Evolutionary conservation across 2,797 vertebrate genomes (phyloP).

Genomic region (Acestrorhynchus altus): DNA sequence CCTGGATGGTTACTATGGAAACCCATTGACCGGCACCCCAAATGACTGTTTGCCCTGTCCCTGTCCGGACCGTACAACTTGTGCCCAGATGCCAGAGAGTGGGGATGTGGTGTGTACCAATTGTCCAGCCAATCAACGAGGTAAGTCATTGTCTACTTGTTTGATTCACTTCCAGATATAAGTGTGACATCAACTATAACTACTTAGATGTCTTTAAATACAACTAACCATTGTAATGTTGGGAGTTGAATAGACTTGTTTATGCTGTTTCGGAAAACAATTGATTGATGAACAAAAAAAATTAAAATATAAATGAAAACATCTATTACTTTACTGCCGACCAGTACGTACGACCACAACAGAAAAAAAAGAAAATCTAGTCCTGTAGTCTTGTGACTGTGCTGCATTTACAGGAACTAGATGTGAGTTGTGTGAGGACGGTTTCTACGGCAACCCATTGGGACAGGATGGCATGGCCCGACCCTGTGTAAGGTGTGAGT

Average conservation of each 20-base stretch:
- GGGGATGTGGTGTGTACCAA: constrained; percentile 89
- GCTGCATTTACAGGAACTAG: constrained; percentile 77
- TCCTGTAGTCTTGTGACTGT: neutral
- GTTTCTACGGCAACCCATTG: constrained; percentile 89
- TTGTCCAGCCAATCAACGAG: constrained; percentile 87
- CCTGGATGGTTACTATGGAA: constrained; percentile 86
- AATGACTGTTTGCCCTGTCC: constrained; percentile 88
- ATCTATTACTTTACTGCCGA: too few species aligned
- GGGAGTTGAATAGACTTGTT: too few species aligned
- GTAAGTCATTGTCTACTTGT: constrained; percentile 69
- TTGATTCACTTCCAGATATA: neutral
- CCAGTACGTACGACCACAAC: neutral
- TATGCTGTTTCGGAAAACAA: too few species aligned
- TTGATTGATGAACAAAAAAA: too few species aligned
- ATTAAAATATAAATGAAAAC: too few species aligned
- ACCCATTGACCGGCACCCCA: constrained; percentile 77
- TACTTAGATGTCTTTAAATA: neutral
- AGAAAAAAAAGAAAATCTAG: constrained; percentile 3
- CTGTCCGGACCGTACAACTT: constrained; percentile 83
- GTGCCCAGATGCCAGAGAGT: constrained; percentile 73
- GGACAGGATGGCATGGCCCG: constrained; percentile 73
- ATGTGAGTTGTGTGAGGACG: constrained; percentile 91
- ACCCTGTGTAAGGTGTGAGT: constrained; percentile 83
- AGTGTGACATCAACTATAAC: neutral
- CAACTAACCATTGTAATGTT: neutral